Evolutionary conservation across 2,888 invertebrate genomes (phyloP).

Genomic region (Dascillus cervinus): DNA sequence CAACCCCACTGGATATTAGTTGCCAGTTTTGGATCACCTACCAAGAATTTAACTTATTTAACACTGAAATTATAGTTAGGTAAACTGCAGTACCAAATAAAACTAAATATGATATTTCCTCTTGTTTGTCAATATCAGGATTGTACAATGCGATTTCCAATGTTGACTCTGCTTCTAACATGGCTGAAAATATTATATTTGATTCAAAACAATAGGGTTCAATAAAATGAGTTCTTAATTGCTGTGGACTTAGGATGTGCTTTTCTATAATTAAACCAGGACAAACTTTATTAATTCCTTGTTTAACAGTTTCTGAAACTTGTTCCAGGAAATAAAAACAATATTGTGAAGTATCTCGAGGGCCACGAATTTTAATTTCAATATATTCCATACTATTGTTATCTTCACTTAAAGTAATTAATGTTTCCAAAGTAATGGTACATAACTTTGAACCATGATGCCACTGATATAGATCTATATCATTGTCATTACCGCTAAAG

Average conservation of each 20-base stretch:
- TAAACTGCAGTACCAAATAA: conserved; percentile 52
- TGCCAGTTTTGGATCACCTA: conserved; percentile 34
- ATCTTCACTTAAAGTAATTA: conserved; percentile 54
- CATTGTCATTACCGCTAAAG: conserved; percentile 43
- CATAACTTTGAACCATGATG: conserved; percentile 63
- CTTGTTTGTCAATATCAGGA: conserved; percentile 44
- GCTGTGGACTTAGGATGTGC: conserved; percentile 56
- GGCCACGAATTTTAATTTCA: conserved; percentile 61
- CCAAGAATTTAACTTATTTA: no score
- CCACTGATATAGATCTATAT: conserved; percentile 66
- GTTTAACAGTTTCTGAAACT: conserved; percentile 54
- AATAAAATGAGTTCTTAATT: conserved; percentile 43
- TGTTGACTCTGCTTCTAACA: conserved; percentile 40
- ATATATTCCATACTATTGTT: conserved; percentile 44
- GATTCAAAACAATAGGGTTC: conserved; percentile 40
- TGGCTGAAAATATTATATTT: conserved; percentile 36
- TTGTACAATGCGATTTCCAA: conserved; percentile 41
- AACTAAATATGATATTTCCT: conserved; percentile 50
- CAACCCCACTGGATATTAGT: conserved; percentile 45
- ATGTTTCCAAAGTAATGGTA: conserved; percentile 58
- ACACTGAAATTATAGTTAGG: no score
- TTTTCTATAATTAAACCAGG: conserved; percentile 60
- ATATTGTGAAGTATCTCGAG: conserved; percentile 46
- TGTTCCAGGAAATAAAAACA: conserved; percentile 66
- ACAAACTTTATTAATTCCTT: conserved; percentile 50